Evolutionary conservation across 2,888 invertebrate species (phyloP).

Genomic region (Rhagophthalmus giganteus): DNA sequence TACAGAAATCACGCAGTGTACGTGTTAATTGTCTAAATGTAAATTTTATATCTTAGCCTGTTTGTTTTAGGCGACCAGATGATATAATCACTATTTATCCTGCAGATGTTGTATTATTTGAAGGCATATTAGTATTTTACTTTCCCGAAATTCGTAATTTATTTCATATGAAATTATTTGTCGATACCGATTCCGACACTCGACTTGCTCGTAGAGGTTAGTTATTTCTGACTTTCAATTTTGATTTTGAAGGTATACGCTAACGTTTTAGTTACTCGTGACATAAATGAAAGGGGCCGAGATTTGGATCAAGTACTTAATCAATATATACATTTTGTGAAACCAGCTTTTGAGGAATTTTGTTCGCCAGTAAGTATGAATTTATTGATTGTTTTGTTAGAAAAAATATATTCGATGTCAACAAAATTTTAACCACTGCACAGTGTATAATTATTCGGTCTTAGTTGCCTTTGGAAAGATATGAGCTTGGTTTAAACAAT

Average conservation of each 20-base stretch:
- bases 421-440: no score
- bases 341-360: conserved; percentile 99
- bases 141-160: conserved; percentile 91
- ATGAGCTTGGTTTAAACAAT: no score
- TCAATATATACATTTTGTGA: conserved; percentile 97
- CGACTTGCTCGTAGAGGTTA: conserved; percentile 92
- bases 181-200: conserved; percentile 98
- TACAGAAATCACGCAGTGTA: conserved; percentile 89
- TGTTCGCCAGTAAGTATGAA: conserved; percentile 82
- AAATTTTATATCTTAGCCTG: background rate
- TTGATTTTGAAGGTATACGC: no score
- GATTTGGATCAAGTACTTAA: conserved; percentile 92
- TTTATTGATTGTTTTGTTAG: conserved; percentile 5
- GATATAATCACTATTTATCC: conserved; percentile 83
- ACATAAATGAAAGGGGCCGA: conserved; percentile 92
- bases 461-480: no score
- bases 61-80: conserved; percentile 59
- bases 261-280: conserved; percentile 88
- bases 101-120: conserved; percentile 95
- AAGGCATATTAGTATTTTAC: conserved; percentile 98
- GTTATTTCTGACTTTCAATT: no score
- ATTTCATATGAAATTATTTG: conserved; percentile 99
- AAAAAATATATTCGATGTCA: no score
- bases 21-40: conserved; percentile 40
- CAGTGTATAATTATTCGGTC: no score